Evolutionary conservation across 1,140 invertebrate genomes (phyloP).

Genomic region (Yoshiicerus persimilis): DNA sequence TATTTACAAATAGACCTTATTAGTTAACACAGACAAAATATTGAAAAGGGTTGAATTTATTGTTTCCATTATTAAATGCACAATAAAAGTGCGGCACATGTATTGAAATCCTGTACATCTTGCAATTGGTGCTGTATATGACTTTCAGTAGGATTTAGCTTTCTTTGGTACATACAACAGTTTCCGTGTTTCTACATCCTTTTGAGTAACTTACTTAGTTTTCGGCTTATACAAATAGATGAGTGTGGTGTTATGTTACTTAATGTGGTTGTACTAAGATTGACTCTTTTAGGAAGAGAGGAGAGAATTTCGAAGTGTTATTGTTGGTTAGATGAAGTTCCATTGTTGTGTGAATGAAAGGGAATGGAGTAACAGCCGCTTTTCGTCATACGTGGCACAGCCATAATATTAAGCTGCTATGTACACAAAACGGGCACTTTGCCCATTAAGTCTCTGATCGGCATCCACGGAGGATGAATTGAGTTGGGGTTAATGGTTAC

Average conservation of each 20-base stretch:
- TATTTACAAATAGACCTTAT: background rate
- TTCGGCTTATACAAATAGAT: background rate
- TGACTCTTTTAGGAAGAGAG: background rate
- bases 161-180: too few species aligned
- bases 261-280: background rate
- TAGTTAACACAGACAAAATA: background rate
- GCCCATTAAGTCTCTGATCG: background rate
- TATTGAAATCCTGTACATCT: too few species aligned
- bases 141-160: too few species aligned
- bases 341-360: background rate
- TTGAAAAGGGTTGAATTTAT: too few species aligned
- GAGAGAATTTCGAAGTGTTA: background rate
- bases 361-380: background rate
- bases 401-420: slow-evolving; percentile 14
- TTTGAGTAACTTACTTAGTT: too few species aligned
- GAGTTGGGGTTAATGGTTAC: background rate
- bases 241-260: background rate
- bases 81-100: too few species aligned
- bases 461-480: background rate
- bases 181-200: too few species aligned
- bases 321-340: background rate
- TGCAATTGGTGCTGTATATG: too few species aligned
- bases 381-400: background rate
- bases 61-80: too few species aligned
- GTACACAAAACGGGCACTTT: background rate